Percentiles rank a stretch among this genome's conserved stretches.
Evolutionary conservation across 2,888 invertebrate species (phyloP).

Genomic region (Orthosia gracilis): DNA sequence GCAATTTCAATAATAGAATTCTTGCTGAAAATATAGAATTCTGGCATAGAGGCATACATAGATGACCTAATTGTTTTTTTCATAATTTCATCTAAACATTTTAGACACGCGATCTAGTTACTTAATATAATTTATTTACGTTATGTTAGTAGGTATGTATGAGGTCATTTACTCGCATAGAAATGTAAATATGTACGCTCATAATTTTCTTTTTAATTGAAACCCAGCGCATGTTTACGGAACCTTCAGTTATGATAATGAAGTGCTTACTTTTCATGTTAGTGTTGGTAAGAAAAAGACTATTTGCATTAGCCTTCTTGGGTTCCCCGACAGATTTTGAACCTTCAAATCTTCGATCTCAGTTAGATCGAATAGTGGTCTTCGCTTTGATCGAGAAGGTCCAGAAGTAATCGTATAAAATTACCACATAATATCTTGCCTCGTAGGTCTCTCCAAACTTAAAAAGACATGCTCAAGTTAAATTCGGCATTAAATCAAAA

Average conservation of each 20-base stretch:
- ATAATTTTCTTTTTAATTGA: conserved; percentile 44
- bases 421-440: neutral
- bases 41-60: neutral
- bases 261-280: neutral
- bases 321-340: neutral
- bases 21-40: conserved; percentile 7
- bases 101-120: conserved; percentile 43
- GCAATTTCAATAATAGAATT: conserved; percentile 13
- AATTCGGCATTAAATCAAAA: neutral
- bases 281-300: conserved; percentile 19
- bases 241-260: conserved; percentile 6
- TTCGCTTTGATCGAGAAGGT: neutral
- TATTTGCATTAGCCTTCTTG: neutral
- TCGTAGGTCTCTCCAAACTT: neutral
- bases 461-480: neutral
- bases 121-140: conserved; percentile 28
- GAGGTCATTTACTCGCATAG: conserved; percentile 17
- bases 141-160: conserved; percentile 25
- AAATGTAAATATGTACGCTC: conserved; percentile 7
- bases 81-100: conserved; percentile 20
- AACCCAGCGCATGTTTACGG: conserved; percentile 29
- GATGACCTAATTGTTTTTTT: conserved; percentile 27
- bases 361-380: neutral
- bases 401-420: neutral
- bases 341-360: neutral